A percentile compares a stretch with the other conserved stretches of the same genome.
Evolutionary conservation across 2,888 invertebrate species (phyloP).

Genomic region (Sphinx pinastri): DNA sequence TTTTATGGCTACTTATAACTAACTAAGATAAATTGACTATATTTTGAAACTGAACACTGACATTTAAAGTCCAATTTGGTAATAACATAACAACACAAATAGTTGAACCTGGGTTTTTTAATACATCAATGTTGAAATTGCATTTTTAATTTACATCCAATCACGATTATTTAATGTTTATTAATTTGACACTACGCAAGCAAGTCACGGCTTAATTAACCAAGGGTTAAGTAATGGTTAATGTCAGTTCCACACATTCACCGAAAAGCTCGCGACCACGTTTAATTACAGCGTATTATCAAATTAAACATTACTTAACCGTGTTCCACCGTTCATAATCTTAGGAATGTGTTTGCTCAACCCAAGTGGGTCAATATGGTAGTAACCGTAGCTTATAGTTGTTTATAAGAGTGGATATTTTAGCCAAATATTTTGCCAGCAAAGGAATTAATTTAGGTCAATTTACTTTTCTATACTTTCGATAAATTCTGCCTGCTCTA

Average conservation of each 20-base stretch:
- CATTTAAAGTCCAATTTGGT: background rate
- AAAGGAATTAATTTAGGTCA: background rate
- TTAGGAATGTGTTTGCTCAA: conserved; percentile 31
- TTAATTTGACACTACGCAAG: background rate
- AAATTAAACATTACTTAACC: conserved; percentile 31
- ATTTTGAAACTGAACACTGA: background rate
- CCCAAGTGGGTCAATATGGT: conserved; percentile 31
- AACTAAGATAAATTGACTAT: background rate
- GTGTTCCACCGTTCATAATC: conserved; percentile 26
- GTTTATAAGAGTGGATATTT: background rate
- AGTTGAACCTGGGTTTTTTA: too few relatives aligned
- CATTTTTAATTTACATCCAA: background rate
- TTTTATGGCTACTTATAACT: too few relatives aligned
- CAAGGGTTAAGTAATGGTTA: conserved; percentile 19
- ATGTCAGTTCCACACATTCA: conserved; percentile 20
- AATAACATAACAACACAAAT: background rate
- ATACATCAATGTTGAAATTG: too few relatives aligned
- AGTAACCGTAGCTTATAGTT: conserved; percentile 29
- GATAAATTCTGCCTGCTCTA: too few relatives aligned
- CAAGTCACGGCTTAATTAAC: background rate
- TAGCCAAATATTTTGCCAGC: background rate
- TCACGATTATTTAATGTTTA: background rate
- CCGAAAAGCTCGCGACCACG: conserved; percentile 22
- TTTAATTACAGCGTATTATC: conserved; percentile 16
- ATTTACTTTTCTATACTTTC: background rate